Evolutionary conservation across 2,797 vertebrate species (phyloP).

Genomic region (Takifugu ocellatus): DNA sequence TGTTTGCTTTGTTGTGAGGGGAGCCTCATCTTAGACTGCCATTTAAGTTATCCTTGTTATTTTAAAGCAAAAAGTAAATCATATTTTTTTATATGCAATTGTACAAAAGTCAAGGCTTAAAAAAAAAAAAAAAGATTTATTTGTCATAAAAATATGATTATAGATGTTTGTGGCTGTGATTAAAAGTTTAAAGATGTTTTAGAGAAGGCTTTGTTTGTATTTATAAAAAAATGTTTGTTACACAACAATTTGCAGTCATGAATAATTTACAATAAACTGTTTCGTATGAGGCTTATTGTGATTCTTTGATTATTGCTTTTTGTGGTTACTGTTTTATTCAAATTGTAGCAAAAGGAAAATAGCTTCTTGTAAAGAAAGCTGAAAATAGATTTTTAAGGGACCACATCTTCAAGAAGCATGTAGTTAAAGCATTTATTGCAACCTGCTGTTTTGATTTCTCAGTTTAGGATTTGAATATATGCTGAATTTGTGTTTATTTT

Average conservation of each 20-base stretch:
- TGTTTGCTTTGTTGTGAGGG: constrained; percentile 30
- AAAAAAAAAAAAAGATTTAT: constrained; percentile 14
- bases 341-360: too few species aligned
- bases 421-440: too few species aligned
- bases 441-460: too few species aligned
- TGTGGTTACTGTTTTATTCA: too few species aligned
- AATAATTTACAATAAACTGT: constrained; percentile 59
- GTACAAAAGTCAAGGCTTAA: constrained; percentile 55
- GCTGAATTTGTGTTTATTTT: too few species aligned
- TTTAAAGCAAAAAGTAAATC: constrained; percentile 49
- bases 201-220: constrained; percentile 75
- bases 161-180: constrained; percentile 58
- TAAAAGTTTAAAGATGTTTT: constrained; percentile 52
- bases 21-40: too few species aligned
- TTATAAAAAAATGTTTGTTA: constrained; percentile 77
- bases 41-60: constrained; percentile 63
- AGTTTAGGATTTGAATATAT: too few species aligned
- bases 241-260: constrained; percentile 75
- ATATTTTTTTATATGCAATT: constrained; percentile 75
- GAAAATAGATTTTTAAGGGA: too few species aligned
- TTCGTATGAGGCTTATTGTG: background rate
- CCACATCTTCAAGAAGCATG: too few species aligned
- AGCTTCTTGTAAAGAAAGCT: too few species aligned
- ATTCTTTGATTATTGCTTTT: background rate
- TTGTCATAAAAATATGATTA: constrained; percentile 42